A percentile compares a stretch with the other conserved stretches of the same genome.
Evolutionary conservation across 2,888 invertebrate species (phyloP).

Genomic region (Exocentrus adspersus): DNA sequence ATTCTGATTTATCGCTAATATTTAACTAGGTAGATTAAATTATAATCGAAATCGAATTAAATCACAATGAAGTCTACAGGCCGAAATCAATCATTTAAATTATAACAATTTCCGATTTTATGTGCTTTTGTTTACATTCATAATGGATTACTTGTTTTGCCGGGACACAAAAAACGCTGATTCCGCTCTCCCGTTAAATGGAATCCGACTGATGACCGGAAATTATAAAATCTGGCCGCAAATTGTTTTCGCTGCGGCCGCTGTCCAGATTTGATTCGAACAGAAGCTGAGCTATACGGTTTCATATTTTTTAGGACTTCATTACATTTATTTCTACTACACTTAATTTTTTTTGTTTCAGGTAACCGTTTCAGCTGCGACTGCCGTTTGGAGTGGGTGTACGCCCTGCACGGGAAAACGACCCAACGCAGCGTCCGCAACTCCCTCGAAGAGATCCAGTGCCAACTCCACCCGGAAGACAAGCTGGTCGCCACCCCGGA

Average conservation of each 20-base stretch:
- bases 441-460: conserved; percentile 77
- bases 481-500: conserved; percentile 30
- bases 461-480: conserved; percentile 68
- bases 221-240: neutral
- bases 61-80: neutral
- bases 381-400: conserved; percentile 85
- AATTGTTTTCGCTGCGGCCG: neutral
- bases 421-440: conserved; percentile 75
- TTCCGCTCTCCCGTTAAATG: neutral
- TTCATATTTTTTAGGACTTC: too few relatives aligned
- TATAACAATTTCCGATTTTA: neutral
- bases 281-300: conserved; percentile 31
- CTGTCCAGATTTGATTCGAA: conserved; percentile 15
- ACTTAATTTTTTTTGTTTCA: conserved; percentile 65
- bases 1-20: neutral
- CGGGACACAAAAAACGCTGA: neutral
- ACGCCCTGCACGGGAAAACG: conserved; percentile 78
- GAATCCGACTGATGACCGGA: neutral
- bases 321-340: too few relatives aligned
- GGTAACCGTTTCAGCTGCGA: conserved; percentile 87
- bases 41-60: neutral
- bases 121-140: neutral
- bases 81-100: conserved; percentile 1
- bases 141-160: neutral
- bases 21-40: neutral